phyloP scores from a whole-genome alignment of 1,140 invertebrate genomes.

The Calliphora vicina region DNA sequence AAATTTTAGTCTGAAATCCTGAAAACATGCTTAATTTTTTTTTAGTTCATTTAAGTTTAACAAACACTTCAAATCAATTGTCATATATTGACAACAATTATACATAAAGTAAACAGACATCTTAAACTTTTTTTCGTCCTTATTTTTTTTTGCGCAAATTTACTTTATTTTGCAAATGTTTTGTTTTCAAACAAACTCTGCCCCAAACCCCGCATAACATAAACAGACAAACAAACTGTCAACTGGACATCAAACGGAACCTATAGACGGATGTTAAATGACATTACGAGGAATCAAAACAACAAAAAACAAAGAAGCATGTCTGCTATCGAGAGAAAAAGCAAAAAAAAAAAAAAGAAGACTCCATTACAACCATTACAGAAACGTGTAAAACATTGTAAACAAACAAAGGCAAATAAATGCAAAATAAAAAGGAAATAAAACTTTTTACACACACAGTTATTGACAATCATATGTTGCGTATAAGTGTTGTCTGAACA shows the following conservation, averaged over 20 bases:
- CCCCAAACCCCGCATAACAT: neutral
- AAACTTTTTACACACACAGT: neutral
- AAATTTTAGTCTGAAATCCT: too few relatives aligned
- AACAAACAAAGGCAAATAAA: neutral
- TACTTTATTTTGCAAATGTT: neutral
- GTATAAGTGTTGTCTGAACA: neutral
- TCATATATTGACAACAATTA: conserved; percentile 8
- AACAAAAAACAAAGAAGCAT: neutral
- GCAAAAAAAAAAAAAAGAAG: neutral
- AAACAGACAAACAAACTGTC: neutral
- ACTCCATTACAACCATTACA: neutral
- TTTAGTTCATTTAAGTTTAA: neutral
- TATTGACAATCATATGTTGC: conserved; percentile 13
- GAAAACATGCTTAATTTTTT: neutral
- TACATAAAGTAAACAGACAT: neutral
- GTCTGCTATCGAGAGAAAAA: neutral
- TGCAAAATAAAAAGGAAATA: neutral
- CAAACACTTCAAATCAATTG: conserved; percentile 6
- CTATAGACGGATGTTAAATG: conserved; percentile 5
- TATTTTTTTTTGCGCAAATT: too few relatives aligned
- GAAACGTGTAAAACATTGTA: neutral
- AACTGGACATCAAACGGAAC: conserved; percentile 12
- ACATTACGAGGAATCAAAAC: neutral
- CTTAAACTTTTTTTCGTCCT: neutral
- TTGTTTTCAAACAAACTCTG: neutral